phyloP scores from a whole-genome alignment of 1,140 invertebrate species.

The Drosophila lini region DNA sequence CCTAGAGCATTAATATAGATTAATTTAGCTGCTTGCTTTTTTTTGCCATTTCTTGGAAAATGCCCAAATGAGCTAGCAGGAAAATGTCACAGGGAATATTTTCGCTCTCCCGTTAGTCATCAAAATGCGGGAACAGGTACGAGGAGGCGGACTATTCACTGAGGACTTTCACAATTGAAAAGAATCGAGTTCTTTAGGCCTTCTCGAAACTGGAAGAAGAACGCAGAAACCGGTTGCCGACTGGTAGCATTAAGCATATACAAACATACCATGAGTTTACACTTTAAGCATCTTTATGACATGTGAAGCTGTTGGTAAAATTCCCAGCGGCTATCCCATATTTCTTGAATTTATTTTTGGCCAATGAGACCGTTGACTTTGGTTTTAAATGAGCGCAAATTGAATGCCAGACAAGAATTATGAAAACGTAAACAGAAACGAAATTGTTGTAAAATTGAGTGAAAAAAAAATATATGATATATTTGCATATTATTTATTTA shows the following conservation, averaged over 20 bases:
- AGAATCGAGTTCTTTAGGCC: constrained; percentile 8
- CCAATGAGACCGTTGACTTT: constrained; percentile 26
- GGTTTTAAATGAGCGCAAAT: constrained; percentile 1
- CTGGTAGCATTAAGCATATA: constrained; percentile 11
- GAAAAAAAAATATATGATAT: neutral
- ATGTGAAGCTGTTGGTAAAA: constrained; percentile 16
- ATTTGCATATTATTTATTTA: neutral
- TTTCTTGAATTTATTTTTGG: constrained; percentile 34
- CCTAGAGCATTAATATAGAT: constrained; percentile 25
- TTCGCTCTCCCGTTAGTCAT: constrained; percentile 33
- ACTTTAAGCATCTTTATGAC: constrained; percentile 12
- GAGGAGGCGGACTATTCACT: neutral
- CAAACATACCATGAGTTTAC: constrained; percentile 4
- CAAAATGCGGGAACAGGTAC: neutral
- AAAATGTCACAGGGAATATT: constrained; percentile 51
- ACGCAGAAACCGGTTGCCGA: constrained; percentile 32
- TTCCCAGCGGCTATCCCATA: constrained; percentile 4
- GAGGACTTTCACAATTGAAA: constrained; percentile 38
- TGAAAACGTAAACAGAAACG: neutral
- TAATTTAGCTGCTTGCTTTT: constrained; percentile 23
- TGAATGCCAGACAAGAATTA: neutral
- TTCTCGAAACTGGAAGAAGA: constrained; percentile 23
- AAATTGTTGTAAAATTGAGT: neutral
- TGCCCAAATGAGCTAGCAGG: constrained; percentile 28
- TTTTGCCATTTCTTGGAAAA: constrained; percentile 55